A percentile compares a stretch with the other conserved stretches of the same genome.
These are phyloP conservation scores for Nemoura dubitans DNA, from an alignment of 2,888 invertebrate genomes.

Conservation along the genomic window DNA sequence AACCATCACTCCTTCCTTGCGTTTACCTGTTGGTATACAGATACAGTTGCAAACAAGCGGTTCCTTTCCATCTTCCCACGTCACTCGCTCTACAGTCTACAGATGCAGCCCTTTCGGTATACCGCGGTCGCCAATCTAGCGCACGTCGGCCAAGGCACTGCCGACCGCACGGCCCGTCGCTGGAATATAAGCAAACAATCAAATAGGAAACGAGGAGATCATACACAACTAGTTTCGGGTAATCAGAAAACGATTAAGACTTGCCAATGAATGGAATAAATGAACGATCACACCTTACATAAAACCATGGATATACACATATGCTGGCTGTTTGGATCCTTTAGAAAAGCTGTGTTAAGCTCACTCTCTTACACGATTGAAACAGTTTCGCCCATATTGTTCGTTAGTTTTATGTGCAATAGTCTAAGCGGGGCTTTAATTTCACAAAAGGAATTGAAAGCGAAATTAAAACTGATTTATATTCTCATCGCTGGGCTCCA, in stretches of 20 bases:
- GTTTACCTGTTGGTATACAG: slow-evolving; percentile 33
- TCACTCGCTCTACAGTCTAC: no score
- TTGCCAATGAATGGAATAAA: not conserved
- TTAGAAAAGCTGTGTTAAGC: not conserved
- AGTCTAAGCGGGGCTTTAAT: not conserved
- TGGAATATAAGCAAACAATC: not conserved
- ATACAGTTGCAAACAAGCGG: slow-evolving; percentile 17
- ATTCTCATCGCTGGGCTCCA: not conserved
- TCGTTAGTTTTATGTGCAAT: not conserved
- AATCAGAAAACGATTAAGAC: slow-evolving; percentile 29
- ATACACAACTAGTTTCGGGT: slow-evolving; percentile 14
- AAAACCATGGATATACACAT: not conserved
- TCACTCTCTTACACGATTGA: not conserved
- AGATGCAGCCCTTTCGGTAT: slow-evolving; percentile 16
- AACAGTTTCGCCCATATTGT: not conserved
- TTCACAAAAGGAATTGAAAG: not conserved
- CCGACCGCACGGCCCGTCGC: not conserved
- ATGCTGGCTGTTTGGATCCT: not conserved
- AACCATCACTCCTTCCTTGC: slow-evolving; percentile 32
- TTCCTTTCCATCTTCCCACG: slow-evolving; percentile 32
- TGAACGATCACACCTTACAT: not conserved
- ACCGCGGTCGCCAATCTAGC: not conserved
- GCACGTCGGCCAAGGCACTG: not conserved
- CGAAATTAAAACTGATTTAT: not conserved
- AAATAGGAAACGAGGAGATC: not conserved